Conservation (phyloP, 2,113 vertebrate species). For the Salvelinus fontinalis region DNA sequence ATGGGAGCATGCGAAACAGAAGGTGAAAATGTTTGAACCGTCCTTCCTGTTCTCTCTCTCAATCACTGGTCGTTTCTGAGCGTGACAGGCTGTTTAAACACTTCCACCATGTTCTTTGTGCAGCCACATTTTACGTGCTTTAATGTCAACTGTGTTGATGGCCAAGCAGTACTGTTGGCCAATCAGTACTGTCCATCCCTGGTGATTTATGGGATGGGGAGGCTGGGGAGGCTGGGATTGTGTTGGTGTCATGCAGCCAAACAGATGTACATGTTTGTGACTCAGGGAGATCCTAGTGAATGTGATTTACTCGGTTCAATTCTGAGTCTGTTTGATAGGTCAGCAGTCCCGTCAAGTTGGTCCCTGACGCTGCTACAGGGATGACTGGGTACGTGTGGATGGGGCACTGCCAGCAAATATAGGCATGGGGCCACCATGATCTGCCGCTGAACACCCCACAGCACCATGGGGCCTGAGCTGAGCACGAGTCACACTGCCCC, state of each 20-base stretch:
- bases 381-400: conserved; percentile 4
- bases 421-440: background rate
- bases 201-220: background rate
- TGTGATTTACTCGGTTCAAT: background rate
- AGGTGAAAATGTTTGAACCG: conserved; percentile 13
- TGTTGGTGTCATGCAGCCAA: background rate
- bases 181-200: background rate
- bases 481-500: conserved; percentile 3
- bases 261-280: background rate
- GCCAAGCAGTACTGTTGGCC: background rate
- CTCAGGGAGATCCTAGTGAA: background rate
- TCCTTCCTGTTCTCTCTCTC: too few species aligned
- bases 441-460: background rate
- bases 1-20: background rate
- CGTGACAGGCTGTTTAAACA: background rate
- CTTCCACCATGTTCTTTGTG: background rate
- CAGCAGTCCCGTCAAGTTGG: background rate
- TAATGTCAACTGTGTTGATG: background rate
- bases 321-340: background rate
- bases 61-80: background rate
- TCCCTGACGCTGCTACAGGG: background rate
- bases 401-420: background rate
- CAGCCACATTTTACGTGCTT: background rate
- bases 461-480: background rate
- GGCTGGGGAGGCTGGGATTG: background rate